A percentile compares a stretch with the other conserved stretches of the same genome.
phyloP scores from a whole-genome alignment of 2,888 invertebrate species.

The Nemotelus nigrinus region DNA sequence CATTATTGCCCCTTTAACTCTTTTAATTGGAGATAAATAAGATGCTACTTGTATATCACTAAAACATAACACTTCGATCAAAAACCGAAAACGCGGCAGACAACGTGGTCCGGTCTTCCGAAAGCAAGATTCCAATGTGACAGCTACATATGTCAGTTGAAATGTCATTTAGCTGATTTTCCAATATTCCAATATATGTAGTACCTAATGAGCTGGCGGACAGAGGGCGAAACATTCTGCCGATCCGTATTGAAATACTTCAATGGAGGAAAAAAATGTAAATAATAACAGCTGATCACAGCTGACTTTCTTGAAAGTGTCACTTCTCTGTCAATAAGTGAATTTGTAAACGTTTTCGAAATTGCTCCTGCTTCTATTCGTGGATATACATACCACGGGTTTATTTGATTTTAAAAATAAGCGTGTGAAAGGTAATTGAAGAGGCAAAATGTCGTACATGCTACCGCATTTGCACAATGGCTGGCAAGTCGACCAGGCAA shows the following conservation, averaged over 20 bases:
- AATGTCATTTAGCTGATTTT: background rate
- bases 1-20: slow-evolving; percentile 11
- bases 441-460: slow-evolving; percentile 95
- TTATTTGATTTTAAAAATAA: slow-evolving; percentile 43
- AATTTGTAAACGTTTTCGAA: background rate
- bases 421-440: background rate
- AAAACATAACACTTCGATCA: background rate
- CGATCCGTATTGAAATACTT: background rate
- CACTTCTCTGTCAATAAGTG: background rate
- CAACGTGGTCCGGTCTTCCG: slow-evolving; percentile 14
- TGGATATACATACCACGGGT: background rate
- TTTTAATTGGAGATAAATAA: background rate
- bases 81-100: slow-evolving; percentile 27
- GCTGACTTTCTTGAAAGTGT: background rate
- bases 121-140: background rate
- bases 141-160: background rate
- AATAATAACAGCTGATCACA: background rate
- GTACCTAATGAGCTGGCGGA: background rate
- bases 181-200: background rate
- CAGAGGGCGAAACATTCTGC: background rate
- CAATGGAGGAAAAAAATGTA: background rate
- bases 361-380: background rate
- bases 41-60: background rate
- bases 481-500: slow-evolving; percentile 99
- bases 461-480: slow-evolving; percentile 99